These are phyloP conservation scores for Caenorhabditis zanzibari DNA, from an alignment of 2,888 invertebrate genomes.

Conservation along the genomic window DNA sequence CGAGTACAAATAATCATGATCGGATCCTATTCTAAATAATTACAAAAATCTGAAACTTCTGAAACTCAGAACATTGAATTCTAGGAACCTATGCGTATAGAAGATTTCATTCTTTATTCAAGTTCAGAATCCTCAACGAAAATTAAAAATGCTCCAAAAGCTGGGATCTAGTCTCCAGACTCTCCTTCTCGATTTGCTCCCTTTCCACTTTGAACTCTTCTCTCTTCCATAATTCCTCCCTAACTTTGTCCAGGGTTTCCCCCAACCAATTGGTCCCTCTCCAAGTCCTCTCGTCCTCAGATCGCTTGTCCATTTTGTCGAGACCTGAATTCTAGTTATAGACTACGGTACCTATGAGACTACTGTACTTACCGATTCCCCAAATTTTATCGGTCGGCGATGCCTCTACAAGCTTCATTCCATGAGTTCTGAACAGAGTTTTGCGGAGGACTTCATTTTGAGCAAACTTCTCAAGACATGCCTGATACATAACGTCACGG, in stretches of 20 bases:
- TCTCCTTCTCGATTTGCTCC: conserved; percentile 14
- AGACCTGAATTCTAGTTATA: conserved; percentile 22
- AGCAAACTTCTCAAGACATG: conserved; percentile 38
- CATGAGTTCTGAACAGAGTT: conserved; percentile 45
- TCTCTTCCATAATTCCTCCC: conserved; percentile 43
- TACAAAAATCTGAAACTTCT: no score
- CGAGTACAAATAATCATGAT: no score
- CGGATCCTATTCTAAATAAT: no score
- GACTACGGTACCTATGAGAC: background rate
- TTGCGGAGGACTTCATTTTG: conserved; percentile 11
- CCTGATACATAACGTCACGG: conserved; percentile 32
- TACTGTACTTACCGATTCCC: conserved; percentile 47
- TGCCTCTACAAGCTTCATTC: conserved; percentile 49
- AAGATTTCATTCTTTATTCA: no score
- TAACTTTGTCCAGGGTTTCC: conserved; percentile 32
- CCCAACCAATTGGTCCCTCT: conserved; percentile 48
- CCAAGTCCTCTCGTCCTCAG: conserved; percentile 30
- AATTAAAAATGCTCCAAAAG: conserved; percentile 1
- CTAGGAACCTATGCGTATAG: no score
- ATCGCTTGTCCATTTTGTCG: conserved; percentile 18
- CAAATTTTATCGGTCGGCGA: conserved; percentile 46
- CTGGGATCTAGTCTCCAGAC: conserved; percentile 17
- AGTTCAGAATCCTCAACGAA: no score
- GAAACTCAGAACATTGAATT: no score
- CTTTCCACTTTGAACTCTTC: conserved; percentile 11